Base-by-base conservation (phyloP, 2,113 vertebrate genomes). In the Orientallactaga bullata region DNA sequence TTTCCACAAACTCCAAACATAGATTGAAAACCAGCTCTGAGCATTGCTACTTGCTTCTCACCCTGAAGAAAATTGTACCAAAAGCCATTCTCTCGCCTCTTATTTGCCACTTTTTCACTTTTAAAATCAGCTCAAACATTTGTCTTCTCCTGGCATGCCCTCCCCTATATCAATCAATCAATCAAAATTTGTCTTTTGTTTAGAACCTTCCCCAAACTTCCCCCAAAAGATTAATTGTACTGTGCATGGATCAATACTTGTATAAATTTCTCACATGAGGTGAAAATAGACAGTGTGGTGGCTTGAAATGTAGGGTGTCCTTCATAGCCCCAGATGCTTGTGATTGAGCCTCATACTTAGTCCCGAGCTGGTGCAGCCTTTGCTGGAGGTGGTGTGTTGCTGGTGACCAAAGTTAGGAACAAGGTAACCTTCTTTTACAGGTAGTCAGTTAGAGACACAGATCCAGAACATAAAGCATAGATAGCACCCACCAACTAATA, bases 1-100 rank as follows among this genome's bases (percentile, higher is more conserved):
- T 82, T 76, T 85, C 61, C 32, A 96, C 37, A 92, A 71, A 63
- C 8, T 24, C 66, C 90, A 92, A 61, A n/a, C 42, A 73, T 16
- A 42, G 7, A 32, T 51, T 85, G 60, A 78, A 92, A 84, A 68
- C 72, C 26, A 21, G 20, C 30, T 74, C 66, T 66, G 11, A 47
- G 24, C 3, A 37, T 80, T 80, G n/a, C 17, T 12, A 80, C 35
- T 77, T 76, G 32, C 21, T 68, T 80, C 16, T 89, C 26, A 63
- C 47, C 11, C 42, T 66, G 7, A 37, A 37, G 12, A 20, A 3
- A 4, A 16, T n/a, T 24, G 11, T 58, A 42, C 42, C 30, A 24
- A 21, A 89, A 60, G 20, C 5, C 0, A 51, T 13, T 11, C 20
- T 5, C 15, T 91, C 58, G 61, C 47, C 66, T 39, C 37, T 47